Percentiles rank a stretch among this genome's conserved stretches.
These are phyloP conservation scores for Drosophila yooni DNA, from an alignment of 2,888 invertebrate genomes.

Conservation along the genomic window DNA sequence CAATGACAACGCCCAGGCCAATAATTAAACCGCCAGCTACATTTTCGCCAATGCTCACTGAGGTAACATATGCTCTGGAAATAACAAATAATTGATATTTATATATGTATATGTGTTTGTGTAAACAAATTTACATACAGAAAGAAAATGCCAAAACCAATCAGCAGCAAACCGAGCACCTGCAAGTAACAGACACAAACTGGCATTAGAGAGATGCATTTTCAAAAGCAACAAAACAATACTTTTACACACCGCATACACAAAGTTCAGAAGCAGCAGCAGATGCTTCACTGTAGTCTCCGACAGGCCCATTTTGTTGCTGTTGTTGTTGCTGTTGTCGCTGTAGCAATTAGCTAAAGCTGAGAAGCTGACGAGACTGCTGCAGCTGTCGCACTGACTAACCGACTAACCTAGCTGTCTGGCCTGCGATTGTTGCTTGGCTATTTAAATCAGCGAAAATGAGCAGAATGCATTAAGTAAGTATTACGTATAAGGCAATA, in stretches of 20 bases:
- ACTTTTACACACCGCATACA: slow-evolving; percentile 74
- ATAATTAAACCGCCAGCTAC: slow-evolving; percentile 80
- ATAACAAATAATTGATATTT: background rate
- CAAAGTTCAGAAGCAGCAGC: slow-evolving; percentile 78
- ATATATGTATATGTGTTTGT: background rate
- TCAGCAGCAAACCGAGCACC: slow-evolving; percentile 75
- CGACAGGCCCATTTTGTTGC: slow-evolving; percentile 71
- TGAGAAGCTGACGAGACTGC: slow-evolving; percentile 26
- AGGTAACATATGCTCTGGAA: slow-evolving; percentile 41
- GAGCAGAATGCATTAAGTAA: slow-evolving; percentile 57
- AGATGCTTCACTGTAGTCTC: slow-evolving; percentile 79
- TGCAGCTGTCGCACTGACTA: slow-evolving; percentile 20
- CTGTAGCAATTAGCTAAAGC: slow-evolving; percentile 31
- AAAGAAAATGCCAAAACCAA: slow-evolving; percentile 81
- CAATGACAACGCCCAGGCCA: slow-evolving; percentile 70
- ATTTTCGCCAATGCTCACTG: slow-evolving; percentile 80
- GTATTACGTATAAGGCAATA: slow-evolving; percentile 64
- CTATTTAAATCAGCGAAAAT: slow-evolving; percentile 52
- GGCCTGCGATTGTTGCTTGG: slow-evolving; percentile 12
- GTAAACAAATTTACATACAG: slow-evolving; percentile 54
- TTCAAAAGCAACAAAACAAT: background rate
- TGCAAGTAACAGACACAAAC: slow-evolving; percentile 42
- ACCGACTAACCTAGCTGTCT: slow-evolving; percentile 18
- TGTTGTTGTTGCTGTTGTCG: background rate
- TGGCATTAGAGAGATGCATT: background rate